Conservation (phyloP, 1,140 invertebrate species). For the Mycetomoellerius zeteki region DNA sequence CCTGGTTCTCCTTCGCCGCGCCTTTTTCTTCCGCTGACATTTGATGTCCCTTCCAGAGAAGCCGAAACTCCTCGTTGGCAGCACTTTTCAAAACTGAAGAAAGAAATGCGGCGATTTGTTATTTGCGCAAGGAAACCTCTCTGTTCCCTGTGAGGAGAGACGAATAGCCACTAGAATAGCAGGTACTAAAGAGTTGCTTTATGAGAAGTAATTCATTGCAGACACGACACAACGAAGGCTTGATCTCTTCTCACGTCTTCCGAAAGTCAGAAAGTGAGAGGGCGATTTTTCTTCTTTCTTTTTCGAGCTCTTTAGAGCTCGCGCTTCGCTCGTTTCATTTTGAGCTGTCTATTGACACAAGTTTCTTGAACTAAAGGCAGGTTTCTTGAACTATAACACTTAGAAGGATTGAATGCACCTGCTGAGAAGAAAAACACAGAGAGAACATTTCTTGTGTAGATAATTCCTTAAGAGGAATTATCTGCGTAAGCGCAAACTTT, state of each 20-base stretch:
- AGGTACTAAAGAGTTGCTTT: conserved; percentile 55
- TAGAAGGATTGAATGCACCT: conserved; percentile 53
- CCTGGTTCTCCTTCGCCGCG: conserved; percentile 16
- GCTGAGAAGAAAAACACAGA: conserved; percentile 52
- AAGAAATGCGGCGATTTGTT: conserved; percentile 54
- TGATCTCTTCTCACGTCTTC: conserved; percentile 38
- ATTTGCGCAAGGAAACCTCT: conserved; percentile 20
- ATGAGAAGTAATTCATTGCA: conserved; percentile 73
- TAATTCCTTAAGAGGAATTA: conserved; percentile 36
- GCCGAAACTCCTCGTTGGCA: conserved; percentile 19
- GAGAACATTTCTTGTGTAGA: conserved; percentile 54
- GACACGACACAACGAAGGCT: conserved; percentile 67
- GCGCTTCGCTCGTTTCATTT: conserved; percentile 48
- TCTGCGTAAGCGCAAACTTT: conserved; percentile 41
- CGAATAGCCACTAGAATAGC: conserved; percentile 40
- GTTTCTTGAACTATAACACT: conserved; percentile 54
- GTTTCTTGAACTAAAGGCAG: conserved; percentile 51
- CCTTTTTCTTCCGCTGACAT: conserved; percentile 34
- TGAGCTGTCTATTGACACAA: conserved; percentile 60
- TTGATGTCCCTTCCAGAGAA: conserved; percentile 32
- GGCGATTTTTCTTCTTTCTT: conserved; percentile 41
- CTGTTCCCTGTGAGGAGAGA: not conserved
- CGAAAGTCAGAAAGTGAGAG: conserved; percentile 30
- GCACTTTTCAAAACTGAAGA: conserved; percentile 31
- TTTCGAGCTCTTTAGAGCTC: conserved; percentile 21